Conservation (phyloP, 2,888 invertebrate genomes). For the Eristalinus aeneus region DNA sequence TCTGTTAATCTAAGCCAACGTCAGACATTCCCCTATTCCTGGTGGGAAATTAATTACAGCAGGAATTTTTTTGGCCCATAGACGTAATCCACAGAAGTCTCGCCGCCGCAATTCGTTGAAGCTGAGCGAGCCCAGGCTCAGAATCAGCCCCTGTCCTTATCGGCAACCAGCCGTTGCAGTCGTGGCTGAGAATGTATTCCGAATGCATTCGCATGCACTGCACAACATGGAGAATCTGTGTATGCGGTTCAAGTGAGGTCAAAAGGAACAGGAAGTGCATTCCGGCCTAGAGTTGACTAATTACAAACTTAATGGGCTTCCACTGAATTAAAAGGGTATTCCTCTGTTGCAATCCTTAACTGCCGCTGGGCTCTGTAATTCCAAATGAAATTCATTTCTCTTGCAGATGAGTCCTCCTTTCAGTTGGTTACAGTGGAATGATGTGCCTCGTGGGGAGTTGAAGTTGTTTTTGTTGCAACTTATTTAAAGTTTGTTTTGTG, state of each 20-base stretch:
- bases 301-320: slow-evolving; percentile 22
- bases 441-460: not conserved
- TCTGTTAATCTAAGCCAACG: too few relatives aligned
- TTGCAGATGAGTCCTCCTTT: not conserved
- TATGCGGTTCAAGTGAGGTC: not conserved
- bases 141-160: not conserved
- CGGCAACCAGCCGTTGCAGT: not conserved
- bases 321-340: not conserved
- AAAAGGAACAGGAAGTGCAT: not conserved
- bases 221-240: not conserved
- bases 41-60: not conserved
- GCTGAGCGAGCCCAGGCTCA: not conserved
- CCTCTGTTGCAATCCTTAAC: not conserved
- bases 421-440: not conserved
- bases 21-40: not conserved
- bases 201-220: not conserved
- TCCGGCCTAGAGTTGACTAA: slow-evolving; percentile 3
- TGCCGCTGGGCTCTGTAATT: slow-evolving; percentile 5
- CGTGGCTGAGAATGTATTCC: slow-evolving; percentile 8
- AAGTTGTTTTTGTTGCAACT: not conserved
- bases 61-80: not conserved
- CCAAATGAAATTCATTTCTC: not conserved
- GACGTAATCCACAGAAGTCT: not conserved
- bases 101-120: not conserved
- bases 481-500: slow-evolving; percentile 15